Evolutionary conservation across 2,113 vertebrate species (phyloP), one percentile per base, ranked within the genome.

Genomic region (Sapayoa aenigma): DNA sequence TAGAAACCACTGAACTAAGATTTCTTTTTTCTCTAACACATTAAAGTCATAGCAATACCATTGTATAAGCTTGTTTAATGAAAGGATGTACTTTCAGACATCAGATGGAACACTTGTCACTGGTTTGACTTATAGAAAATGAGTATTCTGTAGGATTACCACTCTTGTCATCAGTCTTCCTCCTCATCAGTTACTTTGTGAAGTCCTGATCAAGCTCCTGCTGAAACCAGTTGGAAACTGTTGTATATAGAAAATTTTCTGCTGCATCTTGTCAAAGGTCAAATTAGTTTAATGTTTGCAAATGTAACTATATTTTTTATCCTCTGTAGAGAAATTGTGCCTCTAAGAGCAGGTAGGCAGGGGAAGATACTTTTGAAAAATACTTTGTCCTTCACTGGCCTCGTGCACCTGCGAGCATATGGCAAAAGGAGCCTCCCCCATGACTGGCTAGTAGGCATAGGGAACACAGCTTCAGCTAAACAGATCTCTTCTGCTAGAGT

Each of bases 41-140:
- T 63, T 68, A 59, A 59, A 84, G 60, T 52, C 25, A 16, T 77
- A 81, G 46, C 37, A 94, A 21, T 95, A 46, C 53, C 14, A 6
- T 71, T 62, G 41, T 37, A 31, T 96, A 52, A 87, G 10, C 52
- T 85, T 96, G 27, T 87, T 88, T 93, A 95, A 84, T 65, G 87
- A 52, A 76, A 60, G 41, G 55, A 68, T 19, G 4, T 89, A 15
- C 58, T 95, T 81, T 89, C 81, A 82, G 12, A 87, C n/a, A 69
- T 96, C 60, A 86, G 75, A 79, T 37, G 60, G 53, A 93, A 60
- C 35, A 6, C 49, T 84, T 96, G 84, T 82, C 77, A 56, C 56
- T 90, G 16, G 23, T 93, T 84, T 95, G 44, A 42, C 44, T 88
- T 76, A 53, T 1, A 68, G 60, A 93, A 78, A 73, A 88, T 65